These are phyloP conservation scores for Tribolium madens DNA, from an alignment of 1,140 invertebrate species.

Conservation along the genomic window DNA sequence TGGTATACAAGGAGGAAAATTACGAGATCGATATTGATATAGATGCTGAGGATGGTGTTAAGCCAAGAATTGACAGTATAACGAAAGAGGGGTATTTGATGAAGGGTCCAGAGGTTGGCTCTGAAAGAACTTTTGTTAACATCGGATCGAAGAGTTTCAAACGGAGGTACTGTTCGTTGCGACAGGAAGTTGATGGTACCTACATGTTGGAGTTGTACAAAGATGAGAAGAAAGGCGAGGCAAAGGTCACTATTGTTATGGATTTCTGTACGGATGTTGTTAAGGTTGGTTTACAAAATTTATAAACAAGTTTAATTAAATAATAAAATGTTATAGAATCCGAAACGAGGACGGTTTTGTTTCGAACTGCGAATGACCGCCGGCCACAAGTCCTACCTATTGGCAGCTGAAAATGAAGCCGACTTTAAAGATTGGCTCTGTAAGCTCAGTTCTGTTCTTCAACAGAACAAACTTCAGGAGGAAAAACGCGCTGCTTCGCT, in stretches of 20 bases:
- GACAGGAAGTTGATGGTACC: conserved; percentile 90
- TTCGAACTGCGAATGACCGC: conserved; percentile 90
- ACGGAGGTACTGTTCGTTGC: conserved; percentile 87
- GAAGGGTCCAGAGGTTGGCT: conserved; percentile 88
- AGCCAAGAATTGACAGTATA: conserved; percentile 76
- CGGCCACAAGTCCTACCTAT: conserved; percentile 83
- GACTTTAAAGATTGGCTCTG: conserved; percentile 89
- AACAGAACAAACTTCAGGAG: conserved; percentile 80
- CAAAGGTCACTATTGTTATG: conserved; percentile 92
- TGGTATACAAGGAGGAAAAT: conserved; percentile 81
- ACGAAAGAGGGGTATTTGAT: conserved; percentile 91
- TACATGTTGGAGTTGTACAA: conserved; percentile 93
- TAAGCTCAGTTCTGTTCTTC: conserved; percentile 80
- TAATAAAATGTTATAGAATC: conserved; percentile 72
- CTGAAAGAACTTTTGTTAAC: conserved; percentile 86
- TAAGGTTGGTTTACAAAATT: conserved; percentile 69
- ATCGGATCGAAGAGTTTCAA: conserved; percentile 92
- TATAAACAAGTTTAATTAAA: neutral
- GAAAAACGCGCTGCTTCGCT: conserved; percentile 75
- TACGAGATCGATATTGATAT: conserved; percentile 90
- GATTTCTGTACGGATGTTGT: conserved; percentile 92
- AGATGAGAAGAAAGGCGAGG: conserved; percentile 91
- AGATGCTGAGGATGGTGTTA: conserved; percentile 82
- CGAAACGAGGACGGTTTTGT: conserved; percentile 86
- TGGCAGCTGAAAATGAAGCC: conserved; percentile 87